Base-by-base conservation (phyloP, 2,797 vertebrate genomes). In the Eptatretus atami region DNA sequence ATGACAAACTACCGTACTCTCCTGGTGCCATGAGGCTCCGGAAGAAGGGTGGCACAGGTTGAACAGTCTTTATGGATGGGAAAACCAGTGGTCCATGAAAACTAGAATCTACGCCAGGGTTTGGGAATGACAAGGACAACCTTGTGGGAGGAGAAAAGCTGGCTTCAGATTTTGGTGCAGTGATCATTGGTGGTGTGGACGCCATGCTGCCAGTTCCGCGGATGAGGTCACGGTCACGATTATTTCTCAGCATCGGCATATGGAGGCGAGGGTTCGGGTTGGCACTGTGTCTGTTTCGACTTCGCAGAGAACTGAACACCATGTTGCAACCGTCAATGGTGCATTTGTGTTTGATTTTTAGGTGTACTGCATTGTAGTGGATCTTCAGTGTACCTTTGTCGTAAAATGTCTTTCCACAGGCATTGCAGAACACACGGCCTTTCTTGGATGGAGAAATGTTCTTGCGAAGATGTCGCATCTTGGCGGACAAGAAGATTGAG, bases 211-310 rank as follows among this genome's bases (percentile, higher is more conserved):
- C 57, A 63, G 78, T 82, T 68, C 79, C 81, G 68, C 92, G 85
- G 67, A 98, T 95, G 67, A 98, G 82, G 76, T 96, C 86, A 72
- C 95, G 94, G 76, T 96, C 87, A 1, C 90, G 80, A 73, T 98
- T 98, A 72, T 96, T 98, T 70, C 90, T 82, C 70, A 96, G 95
- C 85, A 92, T 93, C 1, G 92, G 87, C 90, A 93, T 94, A 71
- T 98, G 92, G 63, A 98, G 81, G 63, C 92, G 77, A 1, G 92
- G 92, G 73, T 98, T 95, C 12, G 90, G 93, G 72, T 95, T 98
- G 66, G 88, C 92, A 66, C 92, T 95, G 67, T 94, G 84, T 6
- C 92, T 82, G 74, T 96, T 98, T 53, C 92, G 86, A 72, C 93
- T 88, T 77, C 90, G 82, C 70, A 94, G 90, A 65, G 86, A 92